These are phyloP conservation scores for Notoglanidium macrostoma DNA, from an alignment of 2,797 vertebrate genomes.

Conservation along the genomic window DNA sequence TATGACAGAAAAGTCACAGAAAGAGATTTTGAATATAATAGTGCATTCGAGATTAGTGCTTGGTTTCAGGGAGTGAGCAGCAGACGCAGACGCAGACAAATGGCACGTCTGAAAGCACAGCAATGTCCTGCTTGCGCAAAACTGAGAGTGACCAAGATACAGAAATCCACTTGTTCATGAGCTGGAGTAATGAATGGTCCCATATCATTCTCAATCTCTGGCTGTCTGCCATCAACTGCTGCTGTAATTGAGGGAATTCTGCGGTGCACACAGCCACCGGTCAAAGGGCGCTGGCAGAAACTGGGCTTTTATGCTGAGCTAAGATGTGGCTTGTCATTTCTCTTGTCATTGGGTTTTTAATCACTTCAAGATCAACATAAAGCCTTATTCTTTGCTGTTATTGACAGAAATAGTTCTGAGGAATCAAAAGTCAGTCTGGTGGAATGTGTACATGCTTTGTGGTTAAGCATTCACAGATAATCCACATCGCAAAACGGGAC, in stretches of 20 bases:
- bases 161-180: slow-evolving; percentile 11
- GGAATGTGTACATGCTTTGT: neutral
- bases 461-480: slow-evolving; percentile 21
- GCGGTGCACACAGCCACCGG: slow-evolving; percentile 12
- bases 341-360: neutral
- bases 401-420: neutral
- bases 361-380: slow-evolving; percentile 1
- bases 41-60: neutral
- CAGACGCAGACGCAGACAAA: slow-evolving; percentile 6
- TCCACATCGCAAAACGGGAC: neutral
- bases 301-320: slow-evolving; percentile 19
- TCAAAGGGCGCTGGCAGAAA: slow-evolving; percentile 33
- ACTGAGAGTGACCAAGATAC: neutral
- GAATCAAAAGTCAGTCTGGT: neutral
- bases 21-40: neutral
- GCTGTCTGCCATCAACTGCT: slow-evolving; percentile 45
- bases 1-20: neutral
- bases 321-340: slow-evolving; percentile 18
- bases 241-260: slow-evolving; percentile 46
- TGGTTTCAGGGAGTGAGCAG: neutral
- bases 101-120: neutral
- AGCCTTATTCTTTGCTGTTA: neutral
- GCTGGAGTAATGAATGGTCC: slow-evolving; percentile 44
- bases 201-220: slow-evolving; percentile 52
- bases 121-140: slow-evolving; percentile 8